Evolutionary conservation across 2,797 vertebrate genomes (phyloP).

Genomic region (Monodelphis domestica): DNA sequence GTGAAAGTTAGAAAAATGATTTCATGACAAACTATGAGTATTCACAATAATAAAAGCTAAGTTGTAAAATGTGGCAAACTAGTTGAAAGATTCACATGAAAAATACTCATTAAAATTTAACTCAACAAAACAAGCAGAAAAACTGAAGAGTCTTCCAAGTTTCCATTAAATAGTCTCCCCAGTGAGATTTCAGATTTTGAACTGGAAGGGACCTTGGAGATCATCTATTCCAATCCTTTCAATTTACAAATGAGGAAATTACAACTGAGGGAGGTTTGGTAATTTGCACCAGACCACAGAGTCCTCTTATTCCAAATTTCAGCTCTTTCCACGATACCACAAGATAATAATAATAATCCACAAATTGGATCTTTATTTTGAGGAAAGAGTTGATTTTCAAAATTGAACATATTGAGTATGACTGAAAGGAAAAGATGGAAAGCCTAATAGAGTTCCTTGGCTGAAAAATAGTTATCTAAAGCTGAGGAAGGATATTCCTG

Average conservation of each 20-base stretch:
- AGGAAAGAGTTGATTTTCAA: not conserved
- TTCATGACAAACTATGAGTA: constrained; percentile 14
- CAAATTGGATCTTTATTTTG: not conserved
- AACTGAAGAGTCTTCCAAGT: constrained; percentile 52
- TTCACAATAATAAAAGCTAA: constrained; percentile 15
- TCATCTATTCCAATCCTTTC: not conserved
- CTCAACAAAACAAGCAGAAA: constrained; percentile 38
- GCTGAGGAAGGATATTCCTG: not conserved
- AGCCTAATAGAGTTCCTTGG: not conserved
- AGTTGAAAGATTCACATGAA: constrained; percentile 29
- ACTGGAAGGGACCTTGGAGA: not conserved
- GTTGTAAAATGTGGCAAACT: constrained; percentile 27
- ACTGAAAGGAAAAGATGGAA: not conserved
- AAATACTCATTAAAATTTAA: constrained; percentile 42
- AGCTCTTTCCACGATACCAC: not conserved
- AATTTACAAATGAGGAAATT: not conserved
- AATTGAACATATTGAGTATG: not conserved
- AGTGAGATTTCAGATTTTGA: not conserved
- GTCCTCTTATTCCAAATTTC: no score
- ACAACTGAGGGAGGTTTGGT: not conserved
- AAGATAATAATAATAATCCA: not conserved
- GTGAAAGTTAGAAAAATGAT: constrained; percentile 10
- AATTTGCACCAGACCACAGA: not conserved
- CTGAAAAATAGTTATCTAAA: not conserved
- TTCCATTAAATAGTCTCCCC: constrained; percentile 28